Conservation (phyloP, 2,888 invertebrate species). For the Drosophila melanocephala region DNA sequence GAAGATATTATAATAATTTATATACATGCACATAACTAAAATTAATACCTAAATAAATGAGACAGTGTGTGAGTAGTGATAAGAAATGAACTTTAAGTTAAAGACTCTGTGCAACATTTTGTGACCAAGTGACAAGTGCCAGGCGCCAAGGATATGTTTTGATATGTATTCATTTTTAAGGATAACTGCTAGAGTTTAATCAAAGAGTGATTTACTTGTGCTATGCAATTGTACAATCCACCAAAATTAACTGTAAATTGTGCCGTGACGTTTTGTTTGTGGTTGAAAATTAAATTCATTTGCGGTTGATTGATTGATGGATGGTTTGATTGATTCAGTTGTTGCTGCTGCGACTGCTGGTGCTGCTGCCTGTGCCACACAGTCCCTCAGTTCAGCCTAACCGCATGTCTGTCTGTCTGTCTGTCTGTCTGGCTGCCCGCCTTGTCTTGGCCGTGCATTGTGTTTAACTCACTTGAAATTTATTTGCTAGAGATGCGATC, state of each 20-base stretch:
- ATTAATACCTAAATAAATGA: background rate
- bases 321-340: slow-evolving; percentile 76
- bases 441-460: slow-evolving; percentile 63
- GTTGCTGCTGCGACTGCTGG: slow-evolving; percentile 6
- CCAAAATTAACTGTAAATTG: slow-evolving; percentile 57
- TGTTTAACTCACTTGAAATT: slow-evolving; percentile 70
- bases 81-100: slow-evolving; percentile 35
- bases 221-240: slow-evolving; percentile 4
- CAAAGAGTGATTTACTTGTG: background rate
- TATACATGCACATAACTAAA: slow-evolving; percentile 7
- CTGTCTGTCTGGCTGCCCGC: slow-evolving; percentile 29
- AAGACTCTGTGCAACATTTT: slow-evolving; percentile 34
- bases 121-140: slow-evolving; percentile 43
- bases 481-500: slow-evolving; percentile 76
- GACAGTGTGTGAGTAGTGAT: slow-evolving; percentile 12
- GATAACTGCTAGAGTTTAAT: slow-evolving; percentile 4
- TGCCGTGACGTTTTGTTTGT: slow-evolving; percentile 55
- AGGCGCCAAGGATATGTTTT: slow-evolving; percentile 37
- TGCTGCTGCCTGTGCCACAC: slow-evolving; percentile 9
- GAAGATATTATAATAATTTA: slow-evolving; percentile 11
- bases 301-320: slow-evolving; percentile 75
- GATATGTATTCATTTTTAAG: slow-evolving; percentile 14
- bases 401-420: slow-evolving; percentile 29
- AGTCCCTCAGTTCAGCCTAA: slow-evolving; percentile 16
- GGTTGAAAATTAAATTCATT: slow-evolving; percentile 73